These are phyloP conservation scores for Trachythela sp. DNA, from an alignment of 64 coral and sea anemone species.

Conservation along the genomic window DNA sequence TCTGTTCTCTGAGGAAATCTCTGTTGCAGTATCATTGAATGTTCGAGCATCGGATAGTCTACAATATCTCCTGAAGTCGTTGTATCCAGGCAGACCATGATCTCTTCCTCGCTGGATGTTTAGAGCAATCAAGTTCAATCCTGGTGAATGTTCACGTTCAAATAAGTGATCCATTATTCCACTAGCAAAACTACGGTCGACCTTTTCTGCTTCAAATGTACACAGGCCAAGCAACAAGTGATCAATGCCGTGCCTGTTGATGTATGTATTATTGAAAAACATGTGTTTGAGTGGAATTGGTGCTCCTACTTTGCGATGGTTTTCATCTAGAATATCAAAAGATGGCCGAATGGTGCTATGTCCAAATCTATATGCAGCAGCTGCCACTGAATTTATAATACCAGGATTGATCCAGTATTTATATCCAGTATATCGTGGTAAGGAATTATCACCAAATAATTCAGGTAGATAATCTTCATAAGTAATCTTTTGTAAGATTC, in stretches of 20 bases:
- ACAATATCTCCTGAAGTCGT: background rate
- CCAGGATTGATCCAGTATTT: slow-evolving; percentile 21
- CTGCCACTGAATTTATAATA: background rate
- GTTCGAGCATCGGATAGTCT: background rate
- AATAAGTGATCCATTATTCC: background rate
- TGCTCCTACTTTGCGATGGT: background rate
- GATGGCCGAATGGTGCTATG: slow-evolving; percentile 10
- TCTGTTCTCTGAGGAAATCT: background rate
- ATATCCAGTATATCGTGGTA: background rate
- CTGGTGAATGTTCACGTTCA: background rate
- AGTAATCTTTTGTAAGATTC: slow-evolving; percentile 13
- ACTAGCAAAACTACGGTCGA: background rate
- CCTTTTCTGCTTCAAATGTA: background rate
- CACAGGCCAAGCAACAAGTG: background rate
- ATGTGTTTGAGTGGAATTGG: slow-evolving; percentile 13
- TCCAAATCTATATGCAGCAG: slow-evolving; percentile 7
- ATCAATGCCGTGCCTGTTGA: slow-evolving; percentile 5
- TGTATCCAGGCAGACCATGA: slow-evolving; percentile 8
- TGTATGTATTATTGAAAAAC: slow-evolving; percentile 8
- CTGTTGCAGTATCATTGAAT: background rate
- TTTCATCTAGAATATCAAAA: slow-evolving; percentile 4
- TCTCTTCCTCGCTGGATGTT: slow-evolving; percentile 2
- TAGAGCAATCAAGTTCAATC: background rate
- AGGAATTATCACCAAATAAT: background rate
- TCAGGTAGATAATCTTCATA: slow-evolving; percentile 13